A percentile compares a stretch with the other conserved stretches of the same genome.
Evolutionary conservation across 2,113 vertebrate species (phyloP).

Genomic region (Galbula dea): DNA sequence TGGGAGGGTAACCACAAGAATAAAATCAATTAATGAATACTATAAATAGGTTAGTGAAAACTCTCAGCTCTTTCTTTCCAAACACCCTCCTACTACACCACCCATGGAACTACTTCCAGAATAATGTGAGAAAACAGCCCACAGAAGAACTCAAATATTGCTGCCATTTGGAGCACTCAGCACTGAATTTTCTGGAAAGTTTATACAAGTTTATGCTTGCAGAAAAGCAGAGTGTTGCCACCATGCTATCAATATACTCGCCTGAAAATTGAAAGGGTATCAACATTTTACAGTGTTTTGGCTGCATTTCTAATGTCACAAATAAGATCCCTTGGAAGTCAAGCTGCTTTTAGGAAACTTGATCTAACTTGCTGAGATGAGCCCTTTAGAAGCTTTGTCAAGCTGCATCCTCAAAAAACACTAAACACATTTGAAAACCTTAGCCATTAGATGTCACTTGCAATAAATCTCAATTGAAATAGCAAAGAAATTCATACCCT

Average conservation of each 20-base stretch:
- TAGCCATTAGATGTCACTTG: background rate
- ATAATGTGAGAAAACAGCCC: conserved; percentile 26
- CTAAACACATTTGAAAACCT: background rate
- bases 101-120: conserved; percentile 40
- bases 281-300: background rate
- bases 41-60: conserved; percentile 56
- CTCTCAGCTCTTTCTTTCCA: background rate
- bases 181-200: background rate
- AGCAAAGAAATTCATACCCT: background rate
- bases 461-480: background rate
- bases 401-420: background rate
- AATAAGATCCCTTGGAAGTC: background rate
- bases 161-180: background rate
- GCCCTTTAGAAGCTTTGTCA: background rate
- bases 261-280: background rate
- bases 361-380: background rate
- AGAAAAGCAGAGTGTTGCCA: background rate
- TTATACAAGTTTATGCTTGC: background rate
- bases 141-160: conserved; percentile 4
- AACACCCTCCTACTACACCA: conserved; percentile 45
- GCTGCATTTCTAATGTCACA: background rate
- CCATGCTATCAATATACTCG: background rate
- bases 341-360: background rate
- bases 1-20: conserved; percentile 56
- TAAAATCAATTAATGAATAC: conserved; percentile 68